Conservation (phyloP, 2,797 vertebrate genomes). For the Centroberyx gerrardi region DNA sequence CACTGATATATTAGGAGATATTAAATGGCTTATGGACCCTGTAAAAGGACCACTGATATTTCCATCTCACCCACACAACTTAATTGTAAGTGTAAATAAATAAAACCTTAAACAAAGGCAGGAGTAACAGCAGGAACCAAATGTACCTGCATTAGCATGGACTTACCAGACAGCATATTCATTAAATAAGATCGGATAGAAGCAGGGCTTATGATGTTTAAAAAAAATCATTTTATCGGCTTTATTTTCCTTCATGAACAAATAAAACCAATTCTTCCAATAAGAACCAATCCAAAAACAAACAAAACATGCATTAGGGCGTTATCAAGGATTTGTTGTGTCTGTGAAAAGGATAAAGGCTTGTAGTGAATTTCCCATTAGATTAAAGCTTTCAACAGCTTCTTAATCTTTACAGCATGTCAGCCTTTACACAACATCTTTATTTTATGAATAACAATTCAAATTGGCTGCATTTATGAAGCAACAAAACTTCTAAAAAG, state of each 20-base stretch:
- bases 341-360: neutral
- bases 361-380: constrained; percentile 1
- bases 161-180: neutral
- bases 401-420: constrained; percentile 7
- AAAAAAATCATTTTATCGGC: neutral
- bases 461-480: neutral
- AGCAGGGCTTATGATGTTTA: neutral
- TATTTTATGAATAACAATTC: too few species aligned
- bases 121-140: neutral
- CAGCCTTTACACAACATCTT: neutral
- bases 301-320: neutral
- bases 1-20: neutral
- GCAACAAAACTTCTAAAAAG: neutral
- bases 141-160: neutral
- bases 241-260: neutral
- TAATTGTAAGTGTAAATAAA: neutral
- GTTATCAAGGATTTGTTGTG: constrained; percentile 1
- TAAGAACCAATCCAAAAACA: too few species aligned
- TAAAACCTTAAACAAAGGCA: neutral
- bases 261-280: neutral
- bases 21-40: neutral
- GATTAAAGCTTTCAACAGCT: neutral
- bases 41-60: neutral
- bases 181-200: neutral
- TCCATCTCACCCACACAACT: neutral